Conservation (phyloP, 35 echinoderm and acorn worm species). For the Acanthaster planci region DNA sequence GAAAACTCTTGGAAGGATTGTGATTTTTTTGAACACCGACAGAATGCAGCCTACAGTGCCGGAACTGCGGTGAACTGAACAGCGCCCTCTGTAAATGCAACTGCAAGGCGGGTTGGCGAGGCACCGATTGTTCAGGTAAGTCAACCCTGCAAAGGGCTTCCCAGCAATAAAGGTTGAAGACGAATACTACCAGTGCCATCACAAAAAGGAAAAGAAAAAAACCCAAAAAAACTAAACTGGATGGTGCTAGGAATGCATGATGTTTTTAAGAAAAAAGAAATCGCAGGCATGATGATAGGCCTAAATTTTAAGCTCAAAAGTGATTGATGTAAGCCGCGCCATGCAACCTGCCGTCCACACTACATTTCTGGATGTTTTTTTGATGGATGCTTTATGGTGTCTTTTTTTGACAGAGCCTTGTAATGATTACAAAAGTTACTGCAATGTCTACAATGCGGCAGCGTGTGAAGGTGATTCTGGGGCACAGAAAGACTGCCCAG, state of each 20-base stretch:
- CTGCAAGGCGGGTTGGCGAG: conserved; percentile 19
- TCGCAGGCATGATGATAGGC: no score
- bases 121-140: background rate
- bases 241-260: no score
- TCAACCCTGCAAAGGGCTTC: background rate
- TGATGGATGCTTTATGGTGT: no score
- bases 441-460: background rate
- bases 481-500: conserved; percentile 5
- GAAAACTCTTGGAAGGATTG: background rate
- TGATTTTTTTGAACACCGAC: background rate
- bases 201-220: no score
- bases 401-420: background rate
- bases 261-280: no score
- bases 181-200: no score
- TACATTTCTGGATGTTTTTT: no score
- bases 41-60: conserved; percentile 7
- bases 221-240: no score
- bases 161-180: no score
- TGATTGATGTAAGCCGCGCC: no score
- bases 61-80: conserved; percentile 1
- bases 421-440: background rate
- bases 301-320: no score
- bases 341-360: no score
- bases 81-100: background rate
- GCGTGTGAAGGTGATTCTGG: background rate